Evolutionary conservation across 2,113 vertebrate species (phyloP).

Genomic region (Hemichromis elongatus): DNA sequence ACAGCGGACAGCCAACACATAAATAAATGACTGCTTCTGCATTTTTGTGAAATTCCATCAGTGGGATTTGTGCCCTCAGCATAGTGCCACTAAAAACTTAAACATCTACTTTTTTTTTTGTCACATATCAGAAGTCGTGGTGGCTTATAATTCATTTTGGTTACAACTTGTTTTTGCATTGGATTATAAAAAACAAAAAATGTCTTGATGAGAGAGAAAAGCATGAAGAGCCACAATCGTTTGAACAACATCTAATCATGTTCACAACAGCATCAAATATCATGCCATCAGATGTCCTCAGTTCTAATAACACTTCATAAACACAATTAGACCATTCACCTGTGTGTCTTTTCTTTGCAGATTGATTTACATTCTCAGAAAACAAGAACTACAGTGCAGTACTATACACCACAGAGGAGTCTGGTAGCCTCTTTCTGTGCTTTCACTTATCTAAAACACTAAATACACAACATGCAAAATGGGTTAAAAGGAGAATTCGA

Average conservation of each 20-base stretch:
- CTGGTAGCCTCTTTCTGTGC: slow-evolving; percentile 14
- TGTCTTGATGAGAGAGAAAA: background rate
- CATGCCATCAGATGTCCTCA: slow-evolving; percentile 16
- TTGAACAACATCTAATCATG: background rate
- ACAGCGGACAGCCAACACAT: background rate
- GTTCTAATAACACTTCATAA: slow-evolving; percentile 22
- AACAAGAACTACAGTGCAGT: slow-evolving; percentile 42
- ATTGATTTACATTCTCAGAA: slow-evolving; percentile 51
- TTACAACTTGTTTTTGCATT: slow-evolving; percentile 13
- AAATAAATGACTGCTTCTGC: slow-evolving; percentile 41
- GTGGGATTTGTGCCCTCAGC: background rate
- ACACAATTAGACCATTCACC: slow-evolving; percentile 34
- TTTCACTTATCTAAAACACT: slow-evolving; percentile 40
- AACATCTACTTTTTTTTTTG: background rate
- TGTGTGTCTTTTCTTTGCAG: slow-evolving; percentile 42
- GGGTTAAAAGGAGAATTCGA: slow-evolving; percentile 5
- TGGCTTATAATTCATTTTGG: slow-evolving; percentile 15
- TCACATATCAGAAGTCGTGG: background rate
- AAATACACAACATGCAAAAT: slow-evolving; percentile 31
- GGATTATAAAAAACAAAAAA: background rate
- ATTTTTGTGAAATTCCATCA: slow-evolving; percentile 40
- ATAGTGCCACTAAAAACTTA: background rate
- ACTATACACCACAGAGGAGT: slow-evolving; percentile 13
- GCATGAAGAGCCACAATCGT: slow-evolving; percentile 2
- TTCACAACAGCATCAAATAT: background rate